Conservation (phyloP, 2,113 vertebrate species). For the Gyps fulvus region DNA sequence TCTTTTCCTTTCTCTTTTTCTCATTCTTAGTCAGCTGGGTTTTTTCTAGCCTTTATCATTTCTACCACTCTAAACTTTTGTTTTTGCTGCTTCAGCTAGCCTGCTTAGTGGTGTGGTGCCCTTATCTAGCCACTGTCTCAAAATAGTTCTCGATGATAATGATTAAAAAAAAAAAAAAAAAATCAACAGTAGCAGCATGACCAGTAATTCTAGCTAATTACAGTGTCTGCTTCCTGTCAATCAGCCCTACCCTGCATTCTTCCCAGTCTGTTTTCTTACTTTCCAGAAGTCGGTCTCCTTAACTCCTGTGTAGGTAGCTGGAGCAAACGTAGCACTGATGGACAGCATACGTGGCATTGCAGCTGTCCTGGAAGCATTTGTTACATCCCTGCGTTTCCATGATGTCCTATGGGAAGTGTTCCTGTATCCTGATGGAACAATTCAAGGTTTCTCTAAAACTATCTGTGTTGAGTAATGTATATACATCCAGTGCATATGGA, state of each 20-base stretch:
- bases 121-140: background rate
- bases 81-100: background rate
- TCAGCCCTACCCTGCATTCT: background rate
- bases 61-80: background rate
- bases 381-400: background rate
- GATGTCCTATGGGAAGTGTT: background rate
- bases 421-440: background rate
- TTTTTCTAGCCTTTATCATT: background rate
- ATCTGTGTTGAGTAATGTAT: background rate
- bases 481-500: background rate
- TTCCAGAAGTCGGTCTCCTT: accelerated
- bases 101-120: background rate
- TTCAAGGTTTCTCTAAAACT: background rate
- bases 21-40: background rate
- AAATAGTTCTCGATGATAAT: background rate
- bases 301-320: background rate
- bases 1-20: background rate
- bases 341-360: accelerated
- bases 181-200: background rate
- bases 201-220: background rate
- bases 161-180: background rate
- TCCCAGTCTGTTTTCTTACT: background rate
- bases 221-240: background rate
- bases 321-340: background rate
- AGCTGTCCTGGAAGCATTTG: background rate